Percentiles rank a stretch among this genome's conserved stretches.
Evolutionary conservation across 92 coral and sea anemone genomes (phyloP).

Genomic region (Porites cylindrica): DNA sequence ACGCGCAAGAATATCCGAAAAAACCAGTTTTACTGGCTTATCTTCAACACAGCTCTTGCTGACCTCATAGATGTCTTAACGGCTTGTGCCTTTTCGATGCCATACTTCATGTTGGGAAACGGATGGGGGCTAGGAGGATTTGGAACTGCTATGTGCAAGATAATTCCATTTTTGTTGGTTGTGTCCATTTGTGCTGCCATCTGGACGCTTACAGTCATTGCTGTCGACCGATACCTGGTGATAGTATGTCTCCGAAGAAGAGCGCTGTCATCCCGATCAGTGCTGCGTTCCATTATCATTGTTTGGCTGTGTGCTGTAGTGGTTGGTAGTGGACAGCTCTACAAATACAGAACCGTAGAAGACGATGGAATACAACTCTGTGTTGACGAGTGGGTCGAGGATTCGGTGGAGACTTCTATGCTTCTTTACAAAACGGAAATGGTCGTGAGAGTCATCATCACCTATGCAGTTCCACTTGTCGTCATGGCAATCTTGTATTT

Average conservation of each 20-base stretch:
- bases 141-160: neutral
- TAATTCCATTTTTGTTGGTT: neutral
- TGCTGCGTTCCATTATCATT: neutral
- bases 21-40: neutral
- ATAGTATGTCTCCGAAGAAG: neutral
- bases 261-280: neutral
- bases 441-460: neutral
- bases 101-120: neutral
- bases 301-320: neutral
- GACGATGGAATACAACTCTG: neutral
- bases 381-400: neutral
- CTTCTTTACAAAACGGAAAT: neutral
- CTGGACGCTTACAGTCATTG: neutral
- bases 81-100: neutral
- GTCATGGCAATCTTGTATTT: neutral
- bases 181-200: neutral
- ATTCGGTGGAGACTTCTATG: neutral
- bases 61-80: neutral
- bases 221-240: neutral
- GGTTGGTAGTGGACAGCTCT: neutral
- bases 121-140: neutral
- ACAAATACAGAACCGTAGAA: neutral
- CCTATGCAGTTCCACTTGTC: neutral
- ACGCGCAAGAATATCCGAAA: slow-evolving; percentile 18
- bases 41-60: neutral